Evolutionary conservation across 2,888 invertebrate species (phyloP).

Genomic region (Apotomis betuletana): DNA sequence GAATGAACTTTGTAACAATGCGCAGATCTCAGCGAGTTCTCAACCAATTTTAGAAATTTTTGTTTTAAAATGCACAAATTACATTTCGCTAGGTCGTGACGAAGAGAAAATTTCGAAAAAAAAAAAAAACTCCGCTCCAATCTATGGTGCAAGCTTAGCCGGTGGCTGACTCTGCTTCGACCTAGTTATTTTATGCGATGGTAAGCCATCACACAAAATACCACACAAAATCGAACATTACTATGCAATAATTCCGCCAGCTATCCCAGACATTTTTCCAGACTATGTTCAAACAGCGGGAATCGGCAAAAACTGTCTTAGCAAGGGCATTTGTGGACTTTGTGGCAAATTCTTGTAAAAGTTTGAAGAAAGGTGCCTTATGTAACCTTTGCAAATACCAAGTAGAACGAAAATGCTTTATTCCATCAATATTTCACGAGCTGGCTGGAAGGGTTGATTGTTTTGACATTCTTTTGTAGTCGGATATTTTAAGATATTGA

Average conservation of each 20-base stretch:
- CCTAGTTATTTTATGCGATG: background rate
- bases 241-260: conserved; percentile 24
- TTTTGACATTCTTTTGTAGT: conserved; percentile 33
- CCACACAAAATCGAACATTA: conserved; percentile 22
- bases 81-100: too few species aligned
- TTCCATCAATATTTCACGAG: conserved; percentile 36
- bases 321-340: conserved; percentile 31
- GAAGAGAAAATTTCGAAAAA: too few species aligned
- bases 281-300: conserved; percentile 20
- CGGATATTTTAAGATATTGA: background rate
- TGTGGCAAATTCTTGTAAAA: conserved; percentile 38
- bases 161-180: too few species aligned
- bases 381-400: conserved; percentile 41
- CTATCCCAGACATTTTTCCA: conserved; percentile 22
- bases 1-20: too few species aligned
- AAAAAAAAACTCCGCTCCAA: too few species aligned
- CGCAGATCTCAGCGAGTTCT: too few species aligned
- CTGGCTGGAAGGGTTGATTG: conserved; percentile 20
- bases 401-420: conserved; percentile 31
- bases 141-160: too few species aligned
- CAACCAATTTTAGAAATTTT: too few species aligned
- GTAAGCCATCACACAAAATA: background rate
- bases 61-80: too few species aligned
- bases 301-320: conserved; percentile 35
- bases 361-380: conserved; percentile 33